phyloP scores from a whole-genome alignment of 2,797 vertebrate species.

The Acipenser ruthenus region DNA sequence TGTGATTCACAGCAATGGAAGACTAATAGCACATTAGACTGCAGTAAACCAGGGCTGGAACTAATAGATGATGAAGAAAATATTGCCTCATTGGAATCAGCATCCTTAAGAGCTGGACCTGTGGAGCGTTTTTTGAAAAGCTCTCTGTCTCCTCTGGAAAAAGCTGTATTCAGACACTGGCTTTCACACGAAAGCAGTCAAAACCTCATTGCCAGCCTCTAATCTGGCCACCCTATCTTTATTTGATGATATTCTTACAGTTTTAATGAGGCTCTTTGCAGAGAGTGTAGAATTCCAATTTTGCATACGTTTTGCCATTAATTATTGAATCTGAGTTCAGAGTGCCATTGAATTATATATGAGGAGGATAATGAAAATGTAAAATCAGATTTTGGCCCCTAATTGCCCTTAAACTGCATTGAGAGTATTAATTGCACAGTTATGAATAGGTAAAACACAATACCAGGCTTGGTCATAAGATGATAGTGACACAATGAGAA shows the following conservation, averaged over 20 bases:
- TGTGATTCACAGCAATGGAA: too few relatives aligned
- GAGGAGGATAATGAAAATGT: slow-evolving; percentile 18
- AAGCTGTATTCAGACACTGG: too few relatives aligned
- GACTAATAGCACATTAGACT: too few relatives aligned
- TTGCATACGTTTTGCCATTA: slow-evolving; percentile 17
- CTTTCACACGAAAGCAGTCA: too few relatives aligned
- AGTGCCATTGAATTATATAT: slow-evolving; percentile 19
- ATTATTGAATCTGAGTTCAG: slow-evolving; percentile 15
- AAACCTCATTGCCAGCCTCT: neutral
- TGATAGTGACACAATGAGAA: slow-evolving; percentile 36
- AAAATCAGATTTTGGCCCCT: slow-evolving; percentile 34
- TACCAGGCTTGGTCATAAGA: slow-evolving; percentile 28
- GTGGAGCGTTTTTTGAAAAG: too few relatives aligned
- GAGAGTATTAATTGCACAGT: slow-evolving; percentile 35
- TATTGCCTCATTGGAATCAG: too few relatives aligned
- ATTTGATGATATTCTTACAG: slow-evolving; percentile 11
- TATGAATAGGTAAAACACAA: slow-evolving; percentile 37
- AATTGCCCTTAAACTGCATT: slow-evolving; percentile 17
- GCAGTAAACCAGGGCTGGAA: too few relatives aligned
- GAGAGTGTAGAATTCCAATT: slow-evolving; percentile 10
- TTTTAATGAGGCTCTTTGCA: slow-evolving; percentile 18
- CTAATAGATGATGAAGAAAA: too few relatives aligned
- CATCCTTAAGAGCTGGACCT: too few relatives aligned
- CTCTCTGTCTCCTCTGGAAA: too few relatives aligned
- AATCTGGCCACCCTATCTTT: neutral